phyloP scores from a whole-genome alignment of 2,113 vertebrate species.

The Nymphicus hollandicus region DNA sequence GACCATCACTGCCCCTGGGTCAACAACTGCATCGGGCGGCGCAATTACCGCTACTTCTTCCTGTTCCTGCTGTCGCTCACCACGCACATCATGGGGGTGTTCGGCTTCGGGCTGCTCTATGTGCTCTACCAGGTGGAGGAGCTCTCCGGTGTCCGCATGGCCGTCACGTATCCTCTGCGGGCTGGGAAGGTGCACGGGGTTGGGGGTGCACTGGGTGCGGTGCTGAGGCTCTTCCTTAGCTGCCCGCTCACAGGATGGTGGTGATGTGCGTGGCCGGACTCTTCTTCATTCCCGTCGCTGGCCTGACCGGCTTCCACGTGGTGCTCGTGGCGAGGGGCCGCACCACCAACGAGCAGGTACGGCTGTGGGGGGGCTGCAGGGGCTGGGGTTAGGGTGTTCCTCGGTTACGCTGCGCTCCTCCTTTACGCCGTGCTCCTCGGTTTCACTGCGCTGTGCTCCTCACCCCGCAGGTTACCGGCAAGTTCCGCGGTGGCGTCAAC shows the following conservation, averaged over 20 bases:
- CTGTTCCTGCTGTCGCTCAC: constrained; percentile 94
- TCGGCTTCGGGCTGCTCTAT: constrained; percentile 91
- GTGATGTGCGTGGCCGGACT: constrained; percentile 96
- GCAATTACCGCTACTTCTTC: constrained; percentile 98
- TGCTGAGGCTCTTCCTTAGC: constrained; percentile 66
- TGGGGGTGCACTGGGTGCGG: accelerated
- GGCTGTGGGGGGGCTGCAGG: accelerated
- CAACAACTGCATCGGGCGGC: constrained; percentile 95
- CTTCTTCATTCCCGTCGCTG: constrained; percentile 94
- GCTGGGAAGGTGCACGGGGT: accelerated
- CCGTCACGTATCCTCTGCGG: constrained; percentile 91
- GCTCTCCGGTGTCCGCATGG: constrained; percentile 84
- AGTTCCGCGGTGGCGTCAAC: constrained; percentile 95
- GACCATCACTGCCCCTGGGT: constrained; percentile 98
- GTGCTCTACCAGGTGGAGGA: constrained; percentile 88
- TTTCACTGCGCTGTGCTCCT: background rate
- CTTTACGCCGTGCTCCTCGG: no score
- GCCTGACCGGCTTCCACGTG: constrained; percentile 94
- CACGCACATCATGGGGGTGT: constrained; percentile 90
- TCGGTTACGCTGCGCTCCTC: no score
- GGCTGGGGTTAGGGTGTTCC: background rate
- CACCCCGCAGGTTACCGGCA: constrained; percentile 87
- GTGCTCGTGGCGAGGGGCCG: constrained; percentile 93
- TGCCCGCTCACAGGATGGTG: constrained; percentile 80
- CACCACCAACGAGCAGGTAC: constrained; percentile 95